Conservation (phyloP, 2,113 vertebrate genomes). For the Diphyllodes magnificus region DNA sequence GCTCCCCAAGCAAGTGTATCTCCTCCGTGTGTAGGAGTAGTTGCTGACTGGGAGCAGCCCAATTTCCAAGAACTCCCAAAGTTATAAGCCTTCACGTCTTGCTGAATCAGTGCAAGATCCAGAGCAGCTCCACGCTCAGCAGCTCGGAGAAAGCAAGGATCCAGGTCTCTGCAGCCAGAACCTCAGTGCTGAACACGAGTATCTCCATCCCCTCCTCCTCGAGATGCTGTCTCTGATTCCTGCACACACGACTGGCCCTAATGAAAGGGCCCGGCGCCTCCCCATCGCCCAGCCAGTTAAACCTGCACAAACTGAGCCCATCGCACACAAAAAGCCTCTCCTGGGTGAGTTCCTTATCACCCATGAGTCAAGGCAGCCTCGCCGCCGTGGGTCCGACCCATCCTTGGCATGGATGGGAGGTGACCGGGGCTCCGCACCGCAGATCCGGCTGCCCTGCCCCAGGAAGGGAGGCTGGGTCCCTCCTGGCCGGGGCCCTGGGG, state of each 20-base stretch:
- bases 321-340: not conserved
- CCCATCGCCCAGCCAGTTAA: not conserved
- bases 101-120: not conserved
- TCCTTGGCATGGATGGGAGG: not conserved
- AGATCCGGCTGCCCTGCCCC: fast-evolving
- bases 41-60: not conserved
- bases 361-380: not conserved
- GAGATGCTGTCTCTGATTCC: not conserved
- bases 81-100: not conserved
- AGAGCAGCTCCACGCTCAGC: not conserved
- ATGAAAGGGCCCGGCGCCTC: not conserved
- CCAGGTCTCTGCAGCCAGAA: not conserved
- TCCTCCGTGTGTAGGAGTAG: not conserved
- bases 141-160: not conserved
- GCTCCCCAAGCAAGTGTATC: not conserved
- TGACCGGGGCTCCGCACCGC: fast-evolving
- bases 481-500: fast-evolving
- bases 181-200: fast-evolving
- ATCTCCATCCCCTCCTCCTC: not conserved
- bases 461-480: not conserved
- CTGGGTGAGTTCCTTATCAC: not conserved
- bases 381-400: not conserved
- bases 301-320: not conserved
- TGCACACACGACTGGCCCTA: not conserved
- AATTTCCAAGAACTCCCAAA: not conserved